These are phyloP conservation scores for Dioctria linearis DNA, from an alignment of 2,888 invertebrate species.

Conservation along the genomic window DNA sequence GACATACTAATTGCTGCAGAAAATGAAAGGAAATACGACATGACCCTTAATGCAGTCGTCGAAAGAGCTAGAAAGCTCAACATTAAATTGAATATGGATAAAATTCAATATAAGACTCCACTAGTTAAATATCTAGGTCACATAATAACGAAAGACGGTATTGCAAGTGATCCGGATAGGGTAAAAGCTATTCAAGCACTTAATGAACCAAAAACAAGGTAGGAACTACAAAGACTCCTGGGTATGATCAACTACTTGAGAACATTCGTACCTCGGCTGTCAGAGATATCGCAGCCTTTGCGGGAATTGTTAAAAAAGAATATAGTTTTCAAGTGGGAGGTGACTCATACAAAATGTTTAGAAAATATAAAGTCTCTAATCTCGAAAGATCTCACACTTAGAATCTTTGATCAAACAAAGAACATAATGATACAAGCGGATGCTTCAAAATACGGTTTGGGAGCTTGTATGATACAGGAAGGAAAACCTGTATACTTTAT, in stretches of 20 bases:
- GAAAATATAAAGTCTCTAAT: too few relatives aligned
- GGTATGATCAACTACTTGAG: constrained; percentile 60
- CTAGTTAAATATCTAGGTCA: background rate
- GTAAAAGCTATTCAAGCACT: constrained; percentile 54
- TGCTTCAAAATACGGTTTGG: constrained; percentile 57
- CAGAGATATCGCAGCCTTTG: constrained; percentile 35
- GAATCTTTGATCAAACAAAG: too few relatives aligned
- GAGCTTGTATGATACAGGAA: constrained; percentile 59
- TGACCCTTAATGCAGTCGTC: constrained; percentile 16
- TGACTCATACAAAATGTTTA: constrained; percentile 55
- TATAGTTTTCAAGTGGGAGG: constrained; percentile 56
- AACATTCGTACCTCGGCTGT: constrained; percentile 59
- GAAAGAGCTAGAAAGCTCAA: background rate
- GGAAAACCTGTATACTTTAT: constrained; percentile 55
- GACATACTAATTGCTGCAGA: constrained; percentile 39
- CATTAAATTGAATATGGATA: constrained; percentile 3
- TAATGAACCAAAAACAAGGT: constrained; percentile 57
- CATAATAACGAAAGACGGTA: background rate
- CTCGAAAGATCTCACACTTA: too few relatives aligned
- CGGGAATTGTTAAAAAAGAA: constrained; percentile 60
- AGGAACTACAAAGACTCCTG: constrained; percentile 58
- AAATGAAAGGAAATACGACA: constrained; percentile 19
- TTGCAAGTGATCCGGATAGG: background rate
- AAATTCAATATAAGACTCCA: constrained; percentile 7
- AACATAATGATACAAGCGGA: too few relatives aligned